phyloP scores from a whole-genome alignment of 2,797 vertebrate species.

The Sciurus carolinensis region DNA sequence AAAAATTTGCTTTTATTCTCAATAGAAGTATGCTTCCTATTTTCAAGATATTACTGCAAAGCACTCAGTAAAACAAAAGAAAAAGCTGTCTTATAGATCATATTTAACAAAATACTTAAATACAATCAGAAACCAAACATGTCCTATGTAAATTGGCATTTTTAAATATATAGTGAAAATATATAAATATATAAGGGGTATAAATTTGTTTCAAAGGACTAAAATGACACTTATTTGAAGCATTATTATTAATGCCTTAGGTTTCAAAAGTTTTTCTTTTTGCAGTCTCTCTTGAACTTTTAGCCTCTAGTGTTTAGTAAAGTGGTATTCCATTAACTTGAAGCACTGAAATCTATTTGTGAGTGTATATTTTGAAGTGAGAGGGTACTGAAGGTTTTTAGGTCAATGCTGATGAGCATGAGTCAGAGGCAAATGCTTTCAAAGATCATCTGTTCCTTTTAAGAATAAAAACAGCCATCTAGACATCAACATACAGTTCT shows the following conservation, averaged over 20 bases:
- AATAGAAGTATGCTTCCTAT: background rate
- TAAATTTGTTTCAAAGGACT: background rate
- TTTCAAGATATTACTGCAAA: background rate
- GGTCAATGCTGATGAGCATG: background rate
- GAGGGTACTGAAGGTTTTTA: background rate
- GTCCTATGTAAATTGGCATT: background rate
- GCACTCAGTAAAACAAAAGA: background rate
- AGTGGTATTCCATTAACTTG: background rate
- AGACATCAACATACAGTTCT: background rate
- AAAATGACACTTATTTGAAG: background rate
- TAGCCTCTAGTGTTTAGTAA: background rate
- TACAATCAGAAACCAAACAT: background rate
- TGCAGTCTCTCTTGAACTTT: background rate
- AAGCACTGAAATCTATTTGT: background rate
- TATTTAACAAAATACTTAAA: slow-evolving; percentile 10
- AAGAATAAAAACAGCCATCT: background rate
- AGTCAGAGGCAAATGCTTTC: background rate
- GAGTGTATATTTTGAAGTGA: background rate
- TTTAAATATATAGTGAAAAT: background rate
- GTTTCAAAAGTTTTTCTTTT: background rate
- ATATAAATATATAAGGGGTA: background rate
- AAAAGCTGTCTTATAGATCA: background rate
- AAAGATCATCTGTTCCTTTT: background rate
- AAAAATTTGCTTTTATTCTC: background rate
- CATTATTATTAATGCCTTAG: background rate